Percentiles rank a stretch among this genome's conserved stretches.
phyloP scores from a whole-genome alignment of 1,140 invertebrate genomes.

The Saccostrea glomerata region DNA sequence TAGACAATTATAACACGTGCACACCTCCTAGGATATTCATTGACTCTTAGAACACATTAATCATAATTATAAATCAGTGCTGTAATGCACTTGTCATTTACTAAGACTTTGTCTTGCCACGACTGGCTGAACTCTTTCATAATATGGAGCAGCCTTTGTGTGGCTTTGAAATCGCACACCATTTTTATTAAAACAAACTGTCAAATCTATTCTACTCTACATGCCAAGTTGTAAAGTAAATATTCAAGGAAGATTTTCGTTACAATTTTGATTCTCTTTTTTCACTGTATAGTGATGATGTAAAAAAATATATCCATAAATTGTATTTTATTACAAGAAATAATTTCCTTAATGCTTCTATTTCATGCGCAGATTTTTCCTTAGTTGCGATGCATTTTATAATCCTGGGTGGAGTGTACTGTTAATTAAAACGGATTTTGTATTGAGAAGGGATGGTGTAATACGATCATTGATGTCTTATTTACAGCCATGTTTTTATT shows the following conservation, averaged over 20 bases:
- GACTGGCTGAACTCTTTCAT: constrained; percentile 5
- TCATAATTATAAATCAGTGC: constrained; percentile 31
- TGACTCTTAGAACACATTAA: not conserved
- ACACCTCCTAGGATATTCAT: constrained; percentile 7
- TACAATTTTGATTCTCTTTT: not conserved
- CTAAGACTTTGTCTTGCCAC: constrained; percentile 18
- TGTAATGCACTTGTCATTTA: constrained; percentile 4
- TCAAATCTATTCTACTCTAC: not conserved
- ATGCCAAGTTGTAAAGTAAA: not conserved
- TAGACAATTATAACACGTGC: constrained; percentile 1
- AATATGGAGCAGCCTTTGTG: not conserved
- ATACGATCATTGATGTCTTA: not conserved
- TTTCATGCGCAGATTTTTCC: too few relatives aligned
- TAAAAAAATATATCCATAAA: too few relatives aligned
- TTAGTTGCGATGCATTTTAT: too few relatives aligned
- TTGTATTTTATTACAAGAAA: too few relatives aligned
- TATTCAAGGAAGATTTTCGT: not conserved
- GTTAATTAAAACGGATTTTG: not conserved
- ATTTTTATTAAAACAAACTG: not conserved
- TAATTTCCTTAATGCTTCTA: too few relatives aligned
- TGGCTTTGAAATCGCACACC: constrained; percentile 27
- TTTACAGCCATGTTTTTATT: not conserved
- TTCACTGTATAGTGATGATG: too few relatives aligned
- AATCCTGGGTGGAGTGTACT: too few relatives aligned
- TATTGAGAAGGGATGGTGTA: not conserved